These are phyloP conservation scores for Danio rerio DNA, from an alignment of 2,113 vertebrate genomes.

Conservation along the genomic window DNA sequence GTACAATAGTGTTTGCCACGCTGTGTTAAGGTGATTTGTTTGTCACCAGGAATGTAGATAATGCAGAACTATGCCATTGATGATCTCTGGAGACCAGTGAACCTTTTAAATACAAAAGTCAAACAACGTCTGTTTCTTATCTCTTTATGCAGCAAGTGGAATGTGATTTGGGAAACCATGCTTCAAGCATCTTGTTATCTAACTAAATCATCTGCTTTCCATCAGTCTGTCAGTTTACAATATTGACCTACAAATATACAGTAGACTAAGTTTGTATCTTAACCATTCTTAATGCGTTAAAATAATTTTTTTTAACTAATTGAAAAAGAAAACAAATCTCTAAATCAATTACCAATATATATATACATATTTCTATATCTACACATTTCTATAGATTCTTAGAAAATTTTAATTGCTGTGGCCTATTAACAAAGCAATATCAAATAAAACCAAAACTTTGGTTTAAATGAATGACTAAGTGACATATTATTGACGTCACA, in stretches of 20 bases:
- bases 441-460: too few species aligned
- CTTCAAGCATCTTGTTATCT: neutral
- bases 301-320: too few species aligned
- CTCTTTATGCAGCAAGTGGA: slow-evolving; percentile 39
- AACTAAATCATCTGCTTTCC: slow-evolving; percentile 36
- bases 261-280: neutral
- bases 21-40: neutral
- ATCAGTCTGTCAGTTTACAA: slow-evolving; percentile 4
- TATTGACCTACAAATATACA: neutral
- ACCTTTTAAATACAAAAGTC: neutral
- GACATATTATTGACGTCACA: too few species aligned
- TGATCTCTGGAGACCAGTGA: neutral
- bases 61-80: neutral
- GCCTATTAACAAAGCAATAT: too few species aligned
- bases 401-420: too few species aligned
- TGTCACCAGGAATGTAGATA: slow-evolving; percentile 12
- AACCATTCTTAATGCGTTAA: neutral
- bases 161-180: slow-evolving; percentile 39
- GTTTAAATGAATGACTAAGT: too few species aligned
- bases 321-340: too few species aligned
- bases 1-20: neutral
- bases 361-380: too few species aligned
- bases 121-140: slow-evolving; percentile 34
- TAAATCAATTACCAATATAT: too few species aligned
- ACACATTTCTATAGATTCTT: too few species aligned